A percentile compares a stretch with the other conserved stretches of the same genome.
Conservation (phyloP, 2,113 vertebrate species). For the Mastomys coucha region DNA sequence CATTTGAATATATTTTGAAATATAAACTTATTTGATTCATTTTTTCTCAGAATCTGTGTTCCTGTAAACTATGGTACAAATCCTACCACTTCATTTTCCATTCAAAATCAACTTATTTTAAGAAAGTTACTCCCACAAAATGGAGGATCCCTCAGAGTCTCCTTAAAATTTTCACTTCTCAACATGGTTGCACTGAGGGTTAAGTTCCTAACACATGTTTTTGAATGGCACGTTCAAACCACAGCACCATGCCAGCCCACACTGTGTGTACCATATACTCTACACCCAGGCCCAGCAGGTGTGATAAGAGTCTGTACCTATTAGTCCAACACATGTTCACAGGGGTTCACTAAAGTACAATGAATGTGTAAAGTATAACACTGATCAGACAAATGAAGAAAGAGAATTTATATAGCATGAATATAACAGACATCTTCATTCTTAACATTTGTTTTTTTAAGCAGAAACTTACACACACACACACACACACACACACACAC, state of each 20-base stretch:
- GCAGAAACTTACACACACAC: neutral
- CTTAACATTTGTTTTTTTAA: neutral
- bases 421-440: neutral
- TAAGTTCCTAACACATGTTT: neutral
- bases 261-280: rapidly evolving
- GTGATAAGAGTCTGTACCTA: neutral
- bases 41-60: neutral
- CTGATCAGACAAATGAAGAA: neutral
- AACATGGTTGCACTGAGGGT: neutral
- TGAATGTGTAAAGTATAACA: neutral
- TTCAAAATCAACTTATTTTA: conserved; percentile 29
- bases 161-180: neutral
- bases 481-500: neutral
- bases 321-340: neutral
- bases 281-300: rapidly evolving
- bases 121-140: neutral
- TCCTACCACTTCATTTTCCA: conserved; percentile 8
- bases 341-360: neutral
- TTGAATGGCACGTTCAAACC: neutral
- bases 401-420: neutral
- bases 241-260: neutral
- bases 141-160: neutral
- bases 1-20: conserved; percentile 45
- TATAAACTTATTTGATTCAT: conserved; percentile 24
- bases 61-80: neutral